These are phyloP conservation scores for Eupithecia abbreviata DNA, from an alignment of 2,888 invertebrate genomes.

Conservation along the genomic window DNA sequence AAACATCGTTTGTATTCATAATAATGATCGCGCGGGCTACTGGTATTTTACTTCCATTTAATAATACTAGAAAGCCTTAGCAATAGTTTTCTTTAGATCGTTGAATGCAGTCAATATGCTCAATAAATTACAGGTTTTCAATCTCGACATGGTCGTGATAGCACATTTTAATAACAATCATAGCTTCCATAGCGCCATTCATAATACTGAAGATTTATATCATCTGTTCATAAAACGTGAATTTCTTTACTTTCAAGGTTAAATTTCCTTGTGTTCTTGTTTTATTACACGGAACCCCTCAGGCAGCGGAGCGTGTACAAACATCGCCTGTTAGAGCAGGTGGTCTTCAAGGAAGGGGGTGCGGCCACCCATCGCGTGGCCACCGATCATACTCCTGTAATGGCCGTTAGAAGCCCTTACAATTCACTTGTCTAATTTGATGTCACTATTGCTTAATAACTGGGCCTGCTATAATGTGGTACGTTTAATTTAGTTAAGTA, in stretches of 20 bases:
- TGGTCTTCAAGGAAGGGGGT: constrained; percentile 51
- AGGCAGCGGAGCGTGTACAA: constrained; percentile 55
- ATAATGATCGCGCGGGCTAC: constrained; percentile 29
- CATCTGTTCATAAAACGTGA: constrained; percentile 31
- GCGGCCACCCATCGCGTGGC: constrained; percentile 60
- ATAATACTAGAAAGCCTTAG: constrained; percentile 45
- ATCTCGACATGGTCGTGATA: constrained; percentile 39
- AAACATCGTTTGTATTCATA: constrained; percentile 36
- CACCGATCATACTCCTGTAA: constrained; percentile 50
- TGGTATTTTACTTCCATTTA: constrained; percentile 35
- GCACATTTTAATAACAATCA: constrained; percentile 40
- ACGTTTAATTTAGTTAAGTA: constrained; percentile 44
- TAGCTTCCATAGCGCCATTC: constrained; percentile 33
- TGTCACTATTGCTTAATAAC: constrained; percentile 47
- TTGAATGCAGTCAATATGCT: constrained; percentile 40
- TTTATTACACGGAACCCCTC: constrained; percentile 50
- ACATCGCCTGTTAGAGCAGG: constrained; percentile 60
- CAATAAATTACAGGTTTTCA: constrained; percentile 44
- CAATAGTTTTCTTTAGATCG: constrained; percentile 38
- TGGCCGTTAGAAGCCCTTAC: constrained; percentile 52
- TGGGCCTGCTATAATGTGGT: constrained; percentile 36
- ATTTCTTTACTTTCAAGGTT: constrained; percentile 51
- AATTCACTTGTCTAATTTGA: constrained; percentile 51
- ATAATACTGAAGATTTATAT: constrained; percentile 27
- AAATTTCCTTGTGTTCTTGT: constrained; percentile 44